Percentiles rank a stretch among this genome's conserved stretches.
These are phyloP conservation scores for Anoura caudifer DNA, from an alignment of 2,113 vertebrate species.

Conservation along the genomic window DNA sequence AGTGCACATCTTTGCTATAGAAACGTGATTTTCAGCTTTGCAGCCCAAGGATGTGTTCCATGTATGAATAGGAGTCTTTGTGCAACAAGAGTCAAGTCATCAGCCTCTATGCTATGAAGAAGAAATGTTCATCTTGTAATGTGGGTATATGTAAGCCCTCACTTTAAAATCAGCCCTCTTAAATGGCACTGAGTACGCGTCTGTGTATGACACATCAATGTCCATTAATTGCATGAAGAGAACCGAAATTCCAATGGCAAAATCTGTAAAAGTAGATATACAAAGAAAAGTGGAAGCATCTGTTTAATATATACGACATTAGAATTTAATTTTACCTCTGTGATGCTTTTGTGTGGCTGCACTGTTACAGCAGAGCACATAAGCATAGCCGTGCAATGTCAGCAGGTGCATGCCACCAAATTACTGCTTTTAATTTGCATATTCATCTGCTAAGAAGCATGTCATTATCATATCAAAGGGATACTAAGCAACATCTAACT, in stretches of 20 bases:
- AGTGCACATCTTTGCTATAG: constrained; percentile 63
- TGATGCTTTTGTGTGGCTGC: constrained; percentile 90
- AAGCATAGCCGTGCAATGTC: constrained; percentile 93
- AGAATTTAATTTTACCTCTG: constrained; percentile 91
- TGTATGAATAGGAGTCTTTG: constrained; percentile 83
- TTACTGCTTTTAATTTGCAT: constrained; percentile 98
- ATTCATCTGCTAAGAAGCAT: constrained; percentile 99
- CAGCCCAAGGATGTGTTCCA: constrained; percentile 73
- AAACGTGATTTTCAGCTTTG: constrained; percentile 75
- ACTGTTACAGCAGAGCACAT: constrained; percentile 87
- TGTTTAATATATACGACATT: constrained; percentile 89
- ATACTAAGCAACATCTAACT: constrained; percentile 97
- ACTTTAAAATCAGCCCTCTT: constrained; percentile 83
- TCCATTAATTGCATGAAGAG: constrained; percentile 88
- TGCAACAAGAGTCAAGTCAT: constrained; percentile 82
- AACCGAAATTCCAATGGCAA: constrained; percentile 84
- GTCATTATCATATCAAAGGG: constrained; percentile 99
- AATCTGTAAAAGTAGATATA: constrained; percentile 87
- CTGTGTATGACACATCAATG: constrained; percentile 85
- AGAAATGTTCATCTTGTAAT: constrained; percentile 77
- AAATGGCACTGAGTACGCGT: constrained; percentile 81
- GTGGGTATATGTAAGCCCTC: constrained; percentile 81
- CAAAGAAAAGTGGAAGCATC: constrained; percentile 92
- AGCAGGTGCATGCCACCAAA: constrained; percentile 99
- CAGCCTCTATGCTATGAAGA: constrained; percentile 74